Percentiles rank a stretch among this genome's conserved stretches.
phyloP scores from a whole-genome alignment of 2,888 invertebrate species.

The Lasius fuliginosus region DNA sequence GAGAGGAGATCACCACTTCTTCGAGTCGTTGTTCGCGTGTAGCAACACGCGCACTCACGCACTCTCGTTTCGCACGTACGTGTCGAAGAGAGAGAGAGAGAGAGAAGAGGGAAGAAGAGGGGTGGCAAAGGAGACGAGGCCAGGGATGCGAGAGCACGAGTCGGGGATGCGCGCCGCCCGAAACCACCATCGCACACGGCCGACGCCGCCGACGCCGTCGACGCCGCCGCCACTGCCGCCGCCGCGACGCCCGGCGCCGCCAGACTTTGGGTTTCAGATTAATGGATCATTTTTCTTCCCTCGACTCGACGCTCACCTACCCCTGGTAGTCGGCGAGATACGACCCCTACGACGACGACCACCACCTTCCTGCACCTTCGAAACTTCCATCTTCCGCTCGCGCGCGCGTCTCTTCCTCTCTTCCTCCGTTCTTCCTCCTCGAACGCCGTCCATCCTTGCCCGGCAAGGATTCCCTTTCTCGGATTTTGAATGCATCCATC shows the following conservation, averaged over 20 bases:
- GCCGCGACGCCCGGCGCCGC: constrained; percentile 90
- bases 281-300: constrained; percentile 94
- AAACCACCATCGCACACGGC: constrained; percentile 65
- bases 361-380: constrained; percentile 78
- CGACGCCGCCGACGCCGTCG: constrained; percentile 65
- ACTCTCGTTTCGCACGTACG: constrained; percentile 34
- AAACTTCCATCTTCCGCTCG: constrained; percentile 78
- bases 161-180: constrained; percentile 78
- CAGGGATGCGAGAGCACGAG: constrained; percentile 63
- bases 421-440: constrained; percentile 29
- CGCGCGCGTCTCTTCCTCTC: constrained; percentile 28
- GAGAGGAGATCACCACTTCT: constrained; percentile 32
- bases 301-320: constrained; percentile 85
- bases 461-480: constrained; percentile 8
- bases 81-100: constrained; percentile 37
- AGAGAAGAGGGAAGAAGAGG: constrained; percentile 49
- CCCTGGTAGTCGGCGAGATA: constrained; percentile 76
- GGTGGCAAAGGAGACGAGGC: no score
- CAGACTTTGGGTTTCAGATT: constrained; percentile 93
- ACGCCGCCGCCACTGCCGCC: constrained; percentile 80
- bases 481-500: constrained; percentile 60
- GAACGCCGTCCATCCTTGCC: neutral
- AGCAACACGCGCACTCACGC: constrained; percentile 40
- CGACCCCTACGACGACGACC: constrained; percentile 83
- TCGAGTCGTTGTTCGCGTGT: constrained; percentile 38